Evolutionary conservation across 1,140 invertebrate species (phyloP).

Genomic region (Polypedilum vanderplanki): DNA sequence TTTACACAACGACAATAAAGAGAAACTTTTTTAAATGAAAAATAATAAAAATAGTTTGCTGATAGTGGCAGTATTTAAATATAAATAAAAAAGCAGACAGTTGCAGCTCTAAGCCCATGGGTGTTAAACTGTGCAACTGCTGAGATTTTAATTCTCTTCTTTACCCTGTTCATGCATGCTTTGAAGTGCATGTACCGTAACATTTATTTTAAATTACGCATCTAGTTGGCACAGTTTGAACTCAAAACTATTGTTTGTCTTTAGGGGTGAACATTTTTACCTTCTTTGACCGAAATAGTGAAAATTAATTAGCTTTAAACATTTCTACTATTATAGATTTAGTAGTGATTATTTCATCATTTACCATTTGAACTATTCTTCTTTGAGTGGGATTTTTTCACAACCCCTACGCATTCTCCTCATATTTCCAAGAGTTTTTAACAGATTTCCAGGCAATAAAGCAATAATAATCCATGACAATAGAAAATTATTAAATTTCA

Average conservation of each 20-base stretch:
- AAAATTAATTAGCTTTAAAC: background rate
- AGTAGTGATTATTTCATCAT: too few species aligned
- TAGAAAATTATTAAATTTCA: slow-evolving; percentile 17
- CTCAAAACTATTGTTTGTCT: too few species aligned
- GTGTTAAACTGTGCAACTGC: slow-evolving; percentile 25
- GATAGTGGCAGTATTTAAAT: slow-evolving; percentile 14
- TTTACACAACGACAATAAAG: slow-evolving; percentile 19
- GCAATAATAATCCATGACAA: slow-evolving; percentile 22
- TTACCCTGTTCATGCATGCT: background rate
- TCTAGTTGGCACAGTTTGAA: background rate
- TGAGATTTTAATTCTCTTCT: slow-evolving; percentile 1
- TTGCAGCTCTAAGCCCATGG: slow-evolving; percentile 11
- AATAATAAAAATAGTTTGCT: slow-evolving; percentile 4
- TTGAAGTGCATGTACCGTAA: background rate
- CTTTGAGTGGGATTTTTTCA: too few species aligned
- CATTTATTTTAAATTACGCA: slow-evolving; percentile 27
- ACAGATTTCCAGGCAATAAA: slow-evolving; percentile 27
- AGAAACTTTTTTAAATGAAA: background rate
- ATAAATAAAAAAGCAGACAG: background rate
- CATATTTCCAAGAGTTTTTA: slow-evolving; percentile 8
- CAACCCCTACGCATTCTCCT: background rate
- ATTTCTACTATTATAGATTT: too few species aligned
- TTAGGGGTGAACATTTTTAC: background rate
- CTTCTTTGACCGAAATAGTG: background rate
- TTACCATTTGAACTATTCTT: too few species aligned